Base-by-base conservation (phyloP, 2,888 invertebrate genomes). In the Diogma glabrata region DNA sequence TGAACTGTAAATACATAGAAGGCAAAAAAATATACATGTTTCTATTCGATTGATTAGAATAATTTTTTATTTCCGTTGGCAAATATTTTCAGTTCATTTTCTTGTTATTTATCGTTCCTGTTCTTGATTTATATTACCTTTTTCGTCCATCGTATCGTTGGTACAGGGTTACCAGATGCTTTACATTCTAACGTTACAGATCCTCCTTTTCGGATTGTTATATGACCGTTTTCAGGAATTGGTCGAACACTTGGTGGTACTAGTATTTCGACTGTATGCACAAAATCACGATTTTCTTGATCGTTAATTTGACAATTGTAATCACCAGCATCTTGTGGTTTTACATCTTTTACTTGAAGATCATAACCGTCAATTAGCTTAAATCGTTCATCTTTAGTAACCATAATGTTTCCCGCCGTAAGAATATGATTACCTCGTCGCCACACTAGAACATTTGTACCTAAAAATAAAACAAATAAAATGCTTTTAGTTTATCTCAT, bases 241-340 rank as follows among this genome's bases (percentile, higher is more conserved):
- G 75, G 72, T 12, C 77, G 64, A 24, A 79, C 77, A 51, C 72
- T 74, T 1, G 79, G 77, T 3, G 79, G 78, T 4, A 79, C 79
- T 60, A 78, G 62, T 20, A 79, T 78, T 55, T 79, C 78, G 16
- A 80, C 76, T 0, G 78, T 78, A 63, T 79, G 79, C 0, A 77
- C 75, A 58, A 78, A 78, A 59, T 79, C 78, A 0, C 75, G 65
- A 1, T 75, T 74, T 16, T 75, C 75, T 0, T 75, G 71, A 60
- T 78, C 78, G 1, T 77, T 77, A 26, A 80, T 75, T 64, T 79
- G 79, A 58, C 80, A 79, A 5, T 79, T 76, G 65, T 79, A 80
- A 65, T 78, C 75, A 0, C 75, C 75, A 0, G 78, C 78, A 54
- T 79, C 79, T 70, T 77, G 74, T 1, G 69, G 67, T 53, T 63